Evolutionary conservation across 2,113 vertebrate species (phyloP).

Genomic region (Laticauda laticaudata): DNA sequence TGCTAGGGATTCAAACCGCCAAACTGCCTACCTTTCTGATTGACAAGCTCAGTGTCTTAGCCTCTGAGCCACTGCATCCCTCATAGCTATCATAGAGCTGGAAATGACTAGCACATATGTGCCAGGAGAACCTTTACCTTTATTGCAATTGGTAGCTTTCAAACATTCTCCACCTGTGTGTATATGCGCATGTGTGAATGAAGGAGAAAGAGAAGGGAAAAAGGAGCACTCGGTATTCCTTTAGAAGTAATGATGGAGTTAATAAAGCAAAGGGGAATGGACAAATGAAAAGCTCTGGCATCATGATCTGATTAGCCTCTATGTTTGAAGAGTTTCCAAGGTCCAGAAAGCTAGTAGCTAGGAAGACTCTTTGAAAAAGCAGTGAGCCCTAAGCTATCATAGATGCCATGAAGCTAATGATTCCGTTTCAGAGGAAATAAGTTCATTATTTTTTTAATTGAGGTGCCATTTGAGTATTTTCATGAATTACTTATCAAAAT

Average conservation of each 20-base stretch:
- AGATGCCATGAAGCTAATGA: constrained; percentile 57
- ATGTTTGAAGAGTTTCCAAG: constrained; percentile 21
- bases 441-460: constrained; percentile 70
- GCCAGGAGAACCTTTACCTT: too few relatives aligned
- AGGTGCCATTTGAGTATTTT: constrained; percentile 48
- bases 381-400: constrained; percentile 34
- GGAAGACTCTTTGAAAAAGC: constrained; percentile 50
- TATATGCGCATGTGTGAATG: background rate
- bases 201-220: background rate
- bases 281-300: constrained; percentile 32
- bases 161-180: too few relatives aligned
- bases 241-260: constrained; percentile 18
- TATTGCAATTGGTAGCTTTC: background rate
- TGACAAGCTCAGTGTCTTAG: too few relatives aligned
- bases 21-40: too few relatives aligned
- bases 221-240: background rate
- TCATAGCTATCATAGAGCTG: too few relatives aligned
- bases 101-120: too few relatives aligned
- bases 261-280: background rate
- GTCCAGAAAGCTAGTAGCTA: constrained; percentile 51
- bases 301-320: constrained; percentile 40
- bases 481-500: constrained; percentile 45
- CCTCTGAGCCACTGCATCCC: too few relatives aligned
- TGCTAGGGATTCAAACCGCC: too few relatives aligned
- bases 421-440: constrained; percentile 42